Evolutionary conservation across 2,888 invertebrate species (phyloP), one percentile per base, ranked within the genome.

Genomic region (Lordiphosa fenestrarum): DNA sequence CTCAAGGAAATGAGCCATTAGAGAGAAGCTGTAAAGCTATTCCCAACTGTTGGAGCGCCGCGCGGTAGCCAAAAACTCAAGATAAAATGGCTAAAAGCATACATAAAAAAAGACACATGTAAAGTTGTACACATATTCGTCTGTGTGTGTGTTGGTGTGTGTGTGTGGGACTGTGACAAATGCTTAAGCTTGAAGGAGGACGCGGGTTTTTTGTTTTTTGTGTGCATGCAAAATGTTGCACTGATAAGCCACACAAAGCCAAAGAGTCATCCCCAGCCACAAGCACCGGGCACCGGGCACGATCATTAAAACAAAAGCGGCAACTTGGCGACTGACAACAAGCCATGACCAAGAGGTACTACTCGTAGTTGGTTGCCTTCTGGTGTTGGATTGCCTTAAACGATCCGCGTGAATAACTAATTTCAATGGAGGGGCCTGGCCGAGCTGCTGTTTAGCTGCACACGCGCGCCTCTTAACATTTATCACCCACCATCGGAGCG

Each of bases 381-480:
- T 59, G 73, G 71, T 82, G 83, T 84, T 85, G 84, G 73, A 78
- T 85, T 85, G 87, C 81, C 86, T 82, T 82, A 84, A 86, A 80
- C 77, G 86, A 83, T 86, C 88, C 87, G 88, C 87, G 87, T 88
- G 87, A 87, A 87, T 88, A 88, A 88, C 88, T 87, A 87, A 87
- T 87, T 88, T 86, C 83, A 86, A 87, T 86, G 80, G 88, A 83
- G 85, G 88, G 83, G 85, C 76, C 78, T 80, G 71, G 68, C 40
- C 35, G 44, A 46, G 58, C 49, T 47, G 56, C 64, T 58, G 71
- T 63, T 30, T 30, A 73, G 68, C 76, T 66, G 71, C 73, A 70
- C 67, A 74, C 66, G 51, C 58, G 61, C 60, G 70, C 63, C 65
- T 66, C 69, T 57, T 51, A 71, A 76, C 78, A 85, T 86, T 87